Percentiles rank a stretch among this genome's conserved stretches.
These are phyloP conservation scores for Eueremaeus valkanovi DNA, from an alignment of 2,888 invertebrate species.

Conservation along the genomic window DNA sequence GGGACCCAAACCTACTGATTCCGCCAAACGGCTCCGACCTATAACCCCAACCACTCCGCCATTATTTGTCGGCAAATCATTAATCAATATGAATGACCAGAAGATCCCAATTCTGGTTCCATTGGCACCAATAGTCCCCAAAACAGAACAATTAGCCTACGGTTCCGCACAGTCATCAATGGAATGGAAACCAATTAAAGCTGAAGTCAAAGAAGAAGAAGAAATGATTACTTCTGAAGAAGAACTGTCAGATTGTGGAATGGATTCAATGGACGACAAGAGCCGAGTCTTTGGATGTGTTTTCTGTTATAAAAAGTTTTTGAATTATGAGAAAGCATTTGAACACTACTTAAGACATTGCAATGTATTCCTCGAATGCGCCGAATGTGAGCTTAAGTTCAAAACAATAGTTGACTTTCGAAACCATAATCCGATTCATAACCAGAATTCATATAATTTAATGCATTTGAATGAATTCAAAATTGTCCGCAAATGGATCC, in stretches of 20 bases:
- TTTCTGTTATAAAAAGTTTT: not conserved
- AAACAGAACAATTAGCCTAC: too few relatives aligned
- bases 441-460: not conserved
- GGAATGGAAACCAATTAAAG: too few relatives aligned
- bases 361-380: slow-evolving; percentile 7
- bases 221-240: not conserved
- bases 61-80: too few relatives aligned
- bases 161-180: too few relatives aligned
- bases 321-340: not conserved
- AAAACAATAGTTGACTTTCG: not conserved
- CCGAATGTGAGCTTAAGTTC: not conserved
- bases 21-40: not conserved
- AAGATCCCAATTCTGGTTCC: too few relatives aligned
- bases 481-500: slow-evolving; percentile 2
- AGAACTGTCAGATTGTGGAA: not conserved
- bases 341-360: not conserved
- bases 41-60: not conserved
- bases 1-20: too few relatives aligned
- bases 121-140: too few relatives aligned
- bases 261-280: not conserved
- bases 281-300: not conserved
- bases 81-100: too few relatives aligned
- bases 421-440: not conserved
- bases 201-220: too few relatives aligned
- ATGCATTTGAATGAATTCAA: not conserved